phyloP scores from a whole-genome alignment of 2,888 invertebrate genomes.

The Oligia fasciuncula region DNA sequence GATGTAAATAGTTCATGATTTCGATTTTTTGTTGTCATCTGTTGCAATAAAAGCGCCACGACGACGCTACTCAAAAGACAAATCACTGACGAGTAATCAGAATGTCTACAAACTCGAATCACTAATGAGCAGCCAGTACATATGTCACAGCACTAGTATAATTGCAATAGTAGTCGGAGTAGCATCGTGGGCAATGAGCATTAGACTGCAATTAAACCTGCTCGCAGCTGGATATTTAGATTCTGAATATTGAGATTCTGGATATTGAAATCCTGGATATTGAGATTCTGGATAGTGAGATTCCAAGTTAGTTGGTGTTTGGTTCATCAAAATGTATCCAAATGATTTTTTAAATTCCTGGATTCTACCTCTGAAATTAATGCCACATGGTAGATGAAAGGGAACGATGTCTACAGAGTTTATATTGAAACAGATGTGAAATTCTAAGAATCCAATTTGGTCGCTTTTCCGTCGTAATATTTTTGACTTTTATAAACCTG shows the following conservation, averaged over 20 bases:
- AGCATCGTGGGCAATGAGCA: no score
- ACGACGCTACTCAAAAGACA: not conserved
- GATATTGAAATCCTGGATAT: no score
- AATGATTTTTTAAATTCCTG: not conserved
- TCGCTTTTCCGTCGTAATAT: not conserved
- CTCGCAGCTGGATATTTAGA: not conserved
- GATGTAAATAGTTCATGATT: not conserved
- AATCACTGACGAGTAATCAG: not conserved
- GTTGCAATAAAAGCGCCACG: not conserved
- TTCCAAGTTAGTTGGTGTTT: not conserved
- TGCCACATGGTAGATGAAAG: not conserved
- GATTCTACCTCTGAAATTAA: not conserved
- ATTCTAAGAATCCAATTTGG: not conserved
- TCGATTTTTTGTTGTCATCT: not conserved
- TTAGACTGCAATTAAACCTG: not conserved
- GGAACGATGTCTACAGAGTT: not conserved
- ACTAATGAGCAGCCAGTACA: not conserved
- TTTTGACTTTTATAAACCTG: not conserved
- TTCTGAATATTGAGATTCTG: not conserved
- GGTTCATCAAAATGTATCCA: no score
- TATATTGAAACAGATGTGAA: not conserved
- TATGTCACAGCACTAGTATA: not conserved
- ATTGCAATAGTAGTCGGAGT: no score
- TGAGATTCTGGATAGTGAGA: not conserved
- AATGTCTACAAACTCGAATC: not conserved